phyloP scores from a whole-genome alignment of 2,797 vertebrate genomes.

The Epinephelus awoara region DNA sequence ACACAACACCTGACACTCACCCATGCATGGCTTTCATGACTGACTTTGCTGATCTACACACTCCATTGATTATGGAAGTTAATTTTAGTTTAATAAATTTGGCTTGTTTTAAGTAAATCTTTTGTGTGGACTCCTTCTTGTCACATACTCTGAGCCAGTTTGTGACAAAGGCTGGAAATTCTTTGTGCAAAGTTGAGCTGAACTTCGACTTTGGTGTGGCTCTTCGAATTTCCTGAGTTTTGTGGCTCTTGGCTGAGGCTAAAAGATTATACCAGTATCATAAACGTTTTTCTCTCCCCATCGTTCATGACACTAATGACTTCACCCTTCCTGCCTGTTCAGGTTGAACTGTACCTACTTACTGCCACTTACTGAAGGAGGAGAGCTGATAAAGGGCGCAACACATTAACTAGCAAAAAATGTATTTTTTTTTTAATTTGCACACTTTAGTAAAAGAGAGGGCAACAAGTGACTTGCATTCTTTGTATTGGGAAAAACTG shows the following conservation, averaged over 20 bases:
- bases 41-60: too few relatives aligned
- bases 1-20: too few relatives aligned
- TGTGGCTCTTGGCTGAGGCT: slow-evolving; percentile 55
- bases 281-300: slow-evolving; percentile 12
- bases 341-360: slow-evolving; percentile 1
- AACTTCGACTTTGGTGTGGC: slow-evolving; percentile 49
- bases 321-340: slow-evolving; percentile 38
- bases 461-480: neutral
- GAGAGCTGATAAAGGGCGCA: neutral
- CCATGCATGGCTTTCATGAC: too few relatives aligned
- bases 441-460: neutral
- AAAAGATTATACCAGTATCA: slow-evolving; percentile 27
- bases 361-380: neutral
- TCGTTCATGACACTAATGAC: slow-evolving; percentile 3
- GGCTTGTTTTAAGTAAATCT: too few relatives aligned
- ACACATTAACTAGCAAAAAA: neutral
- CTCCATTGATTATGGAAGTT: too few relatives aligned
- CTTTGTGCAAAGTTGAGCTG: neutral
- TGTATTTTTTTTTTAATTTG: too few relatives aligned
- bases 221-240: slow-evolving; percentile 42
- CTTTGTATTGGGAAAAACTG: too few relatives aligned
- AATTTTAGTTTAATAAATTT: too few relatives aligned
- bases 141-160: too few relatives aligned
- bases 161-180: neutral
- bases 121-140: too few relatives aligned